A percentile compares a stretch with the other conserved stretches of the same genome.
These are phyloP conservation scores for Cryptosula pallasiana DNA, from an alignment of 2,888 invertebrate species.

Conservation along the genomic window DNA sequence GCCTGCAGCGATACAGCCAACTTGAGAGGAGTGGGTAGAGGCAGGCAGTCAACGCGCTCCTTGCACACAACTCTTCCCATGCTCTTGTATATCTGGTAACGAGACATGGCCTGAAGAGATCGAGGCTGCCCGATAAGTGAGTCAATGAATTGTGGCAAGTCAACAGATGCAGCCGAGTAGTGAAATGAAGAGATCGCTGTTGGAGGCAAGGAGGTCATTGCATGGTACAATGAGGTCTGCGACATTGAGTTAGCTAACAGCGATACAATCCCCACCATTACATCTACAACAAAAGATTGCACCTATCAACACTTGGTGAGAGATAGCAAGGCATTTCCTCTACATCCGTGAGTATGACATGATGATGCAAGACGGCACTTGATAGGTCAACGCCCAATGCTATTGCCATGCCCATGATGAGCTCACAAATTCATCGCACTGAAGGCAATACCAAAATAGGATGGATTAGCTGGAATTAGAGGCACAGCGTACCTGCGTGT, in stretches of 20 bases:
- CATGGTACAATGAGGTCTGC: not conserved
- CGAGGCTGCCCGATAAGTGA: not conserved
- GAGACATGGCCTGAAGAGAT: not conserved
- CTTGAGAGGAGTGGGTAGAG: not conserved
- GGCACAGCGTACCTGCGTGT: not conserved
- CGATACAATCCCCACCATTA: constrained; percentile 2
- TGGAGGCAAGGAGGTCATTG: not conserved
- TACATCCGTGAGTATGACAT: no score
- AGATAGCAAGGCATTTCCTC: no score
- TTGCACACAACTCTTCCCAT: not conserved
- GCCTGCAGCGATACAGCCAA: not conserved
- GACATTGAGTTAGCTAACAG: constrained; percentile 7
- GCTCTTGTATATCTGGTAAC: not conserved
- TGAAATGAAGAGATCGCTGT: not conserved
- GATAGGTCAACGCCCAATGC: no score
- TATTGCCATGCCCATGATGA: no score
- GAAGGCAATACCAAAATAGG: no score
- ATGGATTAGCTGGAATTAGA: no score
- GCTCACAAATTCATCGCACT: not conserved
- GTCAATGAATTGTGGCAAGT: not conserved
- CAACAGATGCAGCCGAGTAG: not conserved
- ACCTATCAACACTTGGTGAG: no score
- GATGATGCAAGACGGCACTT: no score
- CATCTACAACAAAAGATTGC: constrained; percentile 6
- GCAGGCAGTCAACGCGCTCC: not conserved